Evolutionary conservation across 2,113 vertebrate genomes (phyloP).

Genomic region (Apaloderma vittatum): DNA sequence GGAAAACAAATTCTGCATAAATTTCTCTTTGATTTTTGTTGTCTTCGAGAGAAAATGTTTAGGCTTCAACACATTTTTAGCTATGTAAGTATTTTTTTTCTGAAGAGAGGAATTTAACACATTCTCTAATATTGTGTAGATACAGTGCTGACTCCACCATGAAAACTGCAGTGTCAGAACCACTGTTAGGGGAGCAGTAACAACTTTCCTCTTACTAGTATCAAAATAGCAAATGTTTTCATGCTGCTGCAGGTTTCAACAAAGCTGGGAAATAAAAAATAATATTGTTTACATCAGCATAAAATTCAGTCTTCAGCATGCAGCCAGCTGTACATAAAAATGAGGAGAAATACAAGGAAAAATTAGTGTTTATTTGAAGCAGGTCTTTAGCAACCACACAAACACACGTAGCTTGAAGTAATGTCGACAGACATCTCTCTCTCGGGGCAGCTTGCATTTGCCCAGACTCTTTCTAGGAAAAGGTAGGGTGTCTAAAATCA

Average conservation of each 20-base stretch:
- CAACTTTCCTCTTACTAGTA: slow-evolving; percentile 5
- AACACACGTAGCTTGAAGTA: neutral
- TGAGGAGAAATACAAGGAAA: slow-evolving; percentile 12
- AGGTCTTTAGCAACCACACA: slow-evolving; percentile 3
- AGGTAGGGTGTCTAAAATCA: neutral
- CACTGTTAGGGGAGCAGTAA: slow-evolving; percentile 1
- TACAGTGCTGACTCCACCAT: neutral
- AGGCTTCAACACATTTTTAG: slow-evolving; percentile 33
- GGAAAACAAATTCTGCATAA: slow-evolving; percentile 7
- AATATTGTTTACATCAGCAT: slow-evolving; percentile 34
- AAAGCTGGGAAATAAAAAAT: slow-evolving; percentile 46
- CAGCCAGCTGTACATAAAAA: slow-evolving; percentile 47
- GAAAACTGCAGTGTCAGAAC: slow-evolving; percentile 50
- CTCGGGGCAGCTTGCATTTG: neutral
- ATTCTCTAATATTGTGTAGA: neutral
- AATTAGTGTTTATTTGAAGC: slow-evolving; percentile 1
- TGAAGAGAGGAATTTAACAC: slow-evolving; percentile 21
- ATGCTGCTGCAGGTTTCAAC: slow-evolving; percentile 7
- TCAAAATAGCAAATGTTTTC: slow-evolving; percentile 17
- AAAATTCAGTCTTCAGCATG: neutral
- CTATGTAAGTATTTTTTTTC: neutral
- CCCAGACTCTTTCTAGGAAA: neutral
- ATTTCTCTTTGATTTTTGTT: slow-evolving; percentile 34
- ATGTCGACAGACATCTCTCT: slow-evolving; percentile 8
- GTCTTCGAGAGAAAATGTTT: slow-evolving; percentile 34